Evolutionary conservation across 1,140 invertebrate genomes (phyloP).

Genomic region (Steinernema khuongi): DNA sequence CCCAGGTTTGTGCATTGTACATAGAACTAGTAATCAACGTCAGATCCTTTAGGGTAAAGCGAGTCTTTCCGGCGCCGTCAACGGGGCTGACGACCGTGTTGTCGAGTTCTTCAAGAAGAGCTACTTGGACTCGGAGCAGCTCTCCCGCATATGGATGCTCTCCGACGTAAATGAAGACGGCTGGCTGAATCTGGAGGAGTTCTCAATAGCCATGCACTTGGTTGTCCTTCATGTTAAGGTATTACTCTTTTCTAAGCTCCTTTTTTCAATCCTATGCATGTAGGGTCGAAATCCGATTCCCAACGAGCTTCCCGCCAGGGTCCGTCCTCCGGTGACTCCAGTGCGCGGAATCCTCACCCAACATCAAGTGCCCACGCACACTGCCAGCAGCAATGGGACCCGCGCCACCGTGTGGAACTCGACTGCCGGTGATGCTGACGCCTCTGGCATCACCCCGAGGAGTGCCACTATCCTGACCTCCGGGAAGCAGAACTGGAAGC

Average conservation of each 20-base stretch:
- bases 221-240: conserved; percentile 63
- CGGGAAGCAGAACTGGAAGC: conserved; percentile 11
- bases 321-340: conserved; percentile 33
- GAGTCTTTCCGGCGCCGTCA: conserved; percentile 18
- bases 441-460: background rate
- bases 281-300: conserved; percentile 35
- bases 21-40: background rate
- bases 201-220: conserved; percentile 93
- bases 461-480: background rate
- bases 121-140: conserved; percentile 17
- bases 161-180: conserved; percentile 93
- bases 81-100: conserved; percentile 30
- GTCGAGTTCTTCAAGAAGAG: conserved; percentile 39
- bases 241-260: background rate
- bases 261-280: background rate
- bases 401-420: background rate
- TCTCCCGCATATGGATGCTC: conserved; percentile 78
- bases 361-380: background rate
- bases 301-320: conserved; percentile 6
- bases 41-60: conserved; percentile 19
- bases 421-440: background rate
- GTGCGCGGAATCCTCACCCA: background rate
- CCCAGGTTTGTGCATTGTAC: conserved; percentile 24
- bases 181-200: conserved; percentile 86
- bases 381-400: background rate